A percentile compares a stretch with the other conserved stretches of the same genome.
Conservation (phyloP, 2,797 vertebrate genomes). For the Hypotaenidia okinawae region DNA sequence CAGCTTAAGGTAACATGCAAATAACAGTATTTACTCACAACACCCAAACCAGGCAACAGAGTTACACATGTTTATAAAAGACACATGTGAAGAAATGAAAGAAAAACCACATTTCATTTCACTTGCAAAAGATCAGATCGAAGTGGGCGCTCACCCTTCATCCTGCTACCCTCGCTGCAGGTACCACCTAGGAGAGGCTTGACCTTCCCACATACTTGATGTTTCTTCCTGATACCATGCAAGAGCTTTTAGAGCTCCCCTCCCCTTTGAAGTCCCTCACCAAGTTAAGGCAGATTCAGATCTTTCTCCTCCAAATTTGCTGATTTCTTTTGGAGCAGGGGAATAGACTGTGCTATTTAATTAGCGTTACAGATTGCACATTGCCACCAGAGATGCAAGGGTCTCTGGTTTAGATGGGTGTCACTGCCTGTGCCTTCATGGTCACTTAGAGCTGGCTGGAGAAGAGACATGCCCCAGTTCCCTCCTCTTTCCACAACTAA, state of each 20-base stretch:
- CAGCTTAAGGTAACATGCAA: constrained; percentile 47
- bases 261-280: constrained; percentile 32
- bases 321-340: neutral
- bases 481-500: neutral
- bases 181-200: constrained; percentile 7
- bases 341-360: neutral
- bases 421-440: neutral
- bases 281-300: neutral
- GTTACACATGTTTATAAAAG: constrained; percentile 26
- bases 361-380: accelerated
- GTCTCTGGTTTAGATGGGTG: neutral
- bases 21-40: constrained; percentile 48
- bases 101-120: constrained; percentile 38
- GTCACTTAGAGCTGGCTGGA: neutral
- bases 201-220: neutral
- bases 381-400: neutral
- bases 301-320: neutral
- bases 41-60: constrained; percentile 34
- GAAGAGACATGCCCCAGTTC: neutral
- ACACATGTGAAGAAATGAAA: constrained; percentile 59
- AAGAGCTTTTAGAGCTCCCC: neutral
- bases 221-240: neutral
- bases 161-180: neutral
- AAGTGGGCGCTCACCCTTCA: neutral
- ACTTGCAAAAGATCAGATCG: constrained; percentile 22